Percentiles rank a stretch among this genome's conserved stretches.
phyloP scores from a whole-genome alignment of 2,797 vertebrate species.

The Rhinogobio ventralis region DNA sequence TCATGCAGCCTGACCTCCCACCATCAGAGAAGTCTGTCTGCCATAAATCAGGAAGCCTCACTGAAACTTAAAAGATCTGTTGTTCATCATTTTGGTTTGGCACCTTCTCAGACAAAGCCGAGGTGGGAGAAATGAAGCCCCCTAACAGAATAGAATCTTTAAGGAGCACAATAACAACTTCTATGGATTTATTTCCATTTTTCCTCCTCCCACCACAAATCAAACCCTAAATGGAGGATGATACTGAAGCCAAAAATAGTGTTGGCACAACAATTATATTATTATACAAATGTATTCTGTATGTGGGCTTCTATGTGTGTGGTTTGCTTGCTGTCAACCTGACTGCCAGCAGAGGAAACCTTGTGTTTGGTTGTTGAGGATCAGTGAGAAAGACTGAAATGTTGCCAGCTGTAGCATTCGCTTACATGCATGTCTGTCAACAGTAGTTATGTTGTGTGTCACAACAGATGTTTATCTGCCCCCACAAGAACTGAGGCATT shows the following conservation, averaged over 20 bases:
- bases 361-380: constrained; percentile 45
- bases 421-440: constrained; percentile 58
- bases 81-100: constrained; percentile 67
- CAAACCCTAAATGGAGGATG: constrained; percentile 34
- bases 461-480: constrained; percentile 65
- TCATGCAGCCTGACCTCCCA: constrained; percentile 54
- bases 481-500: constrained; percentile 54
- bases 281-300: constrained; percentile 46
- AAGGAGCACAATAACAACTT: constrained; percentile 51
- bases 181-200: constrained; percentile 43
- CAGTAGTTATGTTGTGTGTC: constrained; percentile 53
- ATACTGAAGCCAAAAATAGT: constrained; percentile 38
- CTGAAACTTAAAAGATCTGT: constrained; percentile 54
- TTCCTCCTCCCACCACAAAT: constrained; percentile 38
- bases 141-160: constrained; percentile 50
- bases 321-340: constrained; percentile 37
- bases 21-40: constrained; percentile 54
- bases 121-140: constrained; percentile 48
- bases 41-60: constrained; percentile 50
- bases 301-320: constrained; percentile 43
- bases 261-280: constrained; percentile 40
- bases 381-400: constrained; percentile 35
- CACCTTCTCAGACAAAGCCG: constrained; percentile 44
- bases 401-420: constrained; percentile 51
- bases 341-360: constrained; percentile 50